These are phyloP conservation scores for Leucophenga maculata DNA, from an alignment of 2,888 invertebrate species.

Conservation along the genomic window DNA sequence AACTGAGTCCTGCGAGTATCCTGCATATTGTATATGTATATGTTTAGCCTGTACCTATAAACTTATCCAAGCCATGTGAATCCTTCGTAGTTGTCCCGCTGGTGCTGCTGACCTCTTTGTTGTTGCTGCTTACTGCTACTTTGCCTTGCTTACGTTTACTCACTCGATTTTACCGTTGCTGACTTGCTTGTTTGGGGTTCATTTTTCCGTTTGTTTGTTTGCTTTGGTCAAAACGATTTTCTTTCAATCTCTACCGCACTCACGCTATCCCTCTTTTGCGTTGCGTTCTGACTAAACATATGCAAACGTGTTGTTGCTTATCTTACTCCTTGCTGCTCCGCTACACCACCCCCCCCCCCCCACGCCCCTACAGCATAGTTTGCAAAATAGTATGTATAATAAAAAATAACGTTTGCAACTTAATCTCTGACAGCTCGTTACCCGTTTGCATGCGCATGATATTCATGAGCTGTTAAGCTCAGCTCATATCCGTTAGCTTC, in stretches of 20 bases:
- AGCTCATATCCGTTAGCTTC: constrained; percentile 57
- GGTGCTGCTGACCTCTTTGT: constrained; percentile 40
- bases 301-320: neutral
- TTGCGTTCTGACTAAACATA: constrained; percentile 46
- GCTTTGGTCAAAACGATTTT: constrained; percentile 65
- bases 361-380: neutral
- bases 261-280: too few relatives aligned
- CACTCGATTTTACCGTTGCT: neutral
- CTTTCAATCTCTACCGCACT: too few relatives aligned
- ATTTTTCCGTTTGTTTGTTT: constrained; percentile 50
- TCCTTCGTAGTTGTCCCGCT: neutral
- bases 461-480: constrained; percentile 68
- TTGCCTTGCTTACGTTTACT: constrained; percentile 46
- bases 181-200: constrained; percentile 39
- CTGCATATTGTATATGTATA: constrained; percentile 6
- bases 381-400: constrained; percentile 49
- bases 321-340: neutral
- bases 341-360: neutral
- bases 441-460: constrained; percentile 65
- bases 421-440: constrained; percentile 68
- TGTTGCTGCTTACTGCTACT: constrained; percentile 56
- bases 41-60: neutral
- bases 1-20: constrained; percentile 61
- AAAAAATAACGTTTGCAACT: constrained; percentile 66
- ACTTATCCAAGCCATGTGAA: neutral